These are phyloP conservation scores for Acinonyx jubatus DNA, from an alignment of 2,113 vertebrate genomes.

Conservation along the genomic window DNA sequence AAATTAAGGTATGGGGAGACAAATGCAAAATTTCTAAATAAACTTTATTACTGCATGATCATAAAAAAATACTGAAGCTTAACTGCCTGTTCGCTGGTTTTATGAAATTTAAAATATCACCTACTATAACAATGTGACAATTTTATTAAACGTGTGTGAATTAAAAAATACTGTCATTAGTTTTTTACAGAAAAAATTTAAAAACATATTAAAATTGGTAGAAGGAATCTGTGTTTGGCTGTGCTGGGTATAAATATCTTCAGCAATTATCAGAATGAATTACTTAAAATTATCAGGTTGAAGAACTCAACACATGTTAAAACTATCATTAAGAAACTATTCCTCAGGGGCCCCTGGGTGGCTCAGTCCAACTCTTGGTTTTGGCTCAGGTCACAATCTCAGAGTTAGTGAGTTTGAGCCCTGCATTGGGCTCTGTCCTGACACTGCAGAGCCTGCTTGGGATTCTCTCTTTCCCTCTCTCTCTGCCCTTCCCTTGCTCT, in stretches of 20 bases:
- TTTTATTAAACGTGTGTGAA: background rate
- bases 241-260: background rate
- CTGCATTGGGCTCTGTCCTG: too few species aligned
- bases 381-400: too few species aligned
- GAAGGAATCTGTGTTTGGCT: background rate
- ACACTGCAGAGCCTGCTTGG: too few species aligned
- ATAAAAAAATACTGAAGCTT: background rate
- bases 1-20: conserved; percentile 41
- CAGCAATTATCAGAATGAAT: background rate
- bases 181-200: conserved; percentile 1
- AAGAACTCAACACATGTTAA: background rate
- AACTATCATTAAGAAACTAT: background rate
- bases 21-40: conserved; percentile 22
- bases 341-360: background rate
- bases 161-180: background rate
- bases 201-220: background rate
- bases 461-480: too few species aligned
- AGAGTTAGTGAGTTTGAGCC: too few species aligned
- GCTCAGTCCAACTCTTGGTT: too few species aligned
- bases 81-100: background rate
- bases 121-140: background rate
- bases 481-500: too few species aligned
- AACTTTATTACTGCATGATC: background rate
- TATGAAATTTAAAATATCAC: conserved; percentile 33
- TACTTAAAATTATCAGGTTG: background rate